Evolutionary conservation across 2,797 vertebrate genomes (phyloP), one percentile per base, ranked within the genome.

Genomic region (Eurystomus glaucurus): DNA sequence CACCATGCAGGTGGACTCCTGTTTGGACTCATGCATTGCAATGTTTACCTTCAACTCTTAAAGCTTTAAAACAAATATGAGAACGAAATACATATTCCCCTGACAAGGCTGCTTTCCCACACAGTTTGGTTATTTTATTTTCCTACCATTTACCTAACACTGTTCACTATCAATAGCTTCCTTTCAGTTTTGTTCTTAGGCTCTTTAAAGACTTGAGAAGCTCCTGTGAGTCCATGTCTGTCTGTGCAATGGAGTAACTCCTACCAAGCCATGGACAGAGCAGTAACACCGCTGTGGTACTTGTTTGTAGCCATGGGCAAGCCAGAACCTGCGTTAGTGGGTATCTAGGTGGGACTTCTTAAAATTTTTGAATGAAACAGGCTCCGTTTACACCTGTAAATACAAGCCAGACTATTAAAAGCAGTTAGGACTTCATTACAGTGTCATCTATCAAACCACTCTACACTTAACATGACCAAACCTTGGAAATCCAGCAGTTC

Each of bases 261-360:
- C 28, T 45, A 41, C 25, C 1, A 4, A 89, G 22, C 18, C 1
- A 1, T 12, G 31, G 69, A 41, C 4, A 5, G 20, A 20, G 48
- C 33, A 39, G 29, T 8, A 61, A 37, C 7, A 37, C 9, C 1
- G 0, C 33, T 31, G 12, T 3, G 6, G 11, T 28, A 46, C 0
- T 0, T 10, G 2, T 13, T 26, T 5, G n/a, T 11, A 70, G 70
- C 16, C 68, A 69, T 17, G 31, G 10, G 20, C 26, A 76, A 92
- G 14, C 31, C 51, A 83, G 25, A 43, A 51, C 8, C 55, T 58
- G 10, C 1, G 1, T 33, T 19, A 61, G 5, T 9, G 23, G 23
- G 10, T 18, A 57, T 6, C 10, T 82, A 14, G 18, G 3, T 2
- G 35, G 14, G 33, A 33, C 75, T 80, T 88, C 7, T 29, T 45